A percentile compares a stretch with the other conserved stretches of the same genome.
Evolutionary conservation across 2,888 invertebrate genomes (phyloP).

Genomic region (Heliconius erato): DNA sequence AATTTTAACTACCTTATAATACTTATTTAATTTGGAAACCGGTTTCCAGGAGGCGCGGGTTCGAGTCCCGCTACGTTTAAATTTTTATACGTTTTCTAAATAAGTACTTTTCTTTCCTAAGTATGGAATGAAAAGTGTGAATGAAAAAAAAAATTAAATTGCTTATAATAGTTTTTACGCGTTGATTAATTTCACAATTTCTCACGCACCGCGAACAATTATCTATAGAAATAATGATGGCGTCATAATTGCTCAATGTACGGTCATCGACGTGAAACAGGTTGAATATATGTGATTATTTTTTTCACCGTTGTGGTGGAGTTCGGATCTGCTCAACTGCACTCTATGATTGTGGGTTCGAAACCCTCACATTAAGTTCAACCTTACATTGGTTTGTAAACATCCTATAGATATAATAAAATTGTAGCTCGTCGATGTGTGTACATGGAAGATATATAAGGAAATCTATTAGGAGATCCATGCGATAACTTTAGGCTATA

Average conservation of each 20-base stretch:
- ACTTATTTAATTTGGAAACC: too few relatives aligned
- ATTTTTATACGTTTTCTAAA: too few relatives aligned
- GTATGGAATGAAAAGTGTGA: too few relatives aligned
- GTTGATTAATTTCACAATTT: conserved; percentile 39
- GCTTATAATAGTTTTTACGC: conserved; percentile 23
- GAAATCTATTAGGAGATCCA: too few relatives aligned
- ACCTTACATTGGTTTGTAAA: neutral
- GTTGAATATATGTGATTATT: neutral
- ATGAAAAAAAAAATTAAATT: too few relatives aligned
- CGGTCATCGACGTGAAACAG: neutral
- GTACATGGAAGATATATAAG: too few relatives aligned
- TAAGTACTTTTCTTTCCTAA: too few relatives aligned
- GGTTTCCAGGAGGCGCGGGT: too few relatives aligned
- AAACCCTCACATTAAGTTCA: too few relatives aligned
- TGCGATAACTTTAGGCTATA: too few relatives aligned
- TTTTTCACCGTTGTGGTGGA: neutral
- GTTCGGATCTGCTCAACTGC: neutral
- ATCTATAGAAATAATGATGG: conserved; percentile 9
- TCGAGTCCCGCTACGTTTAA: too few relatives aligned
- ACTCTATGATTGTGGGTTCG: neutral
- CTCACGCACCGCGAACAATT: conserved; percentile 37
- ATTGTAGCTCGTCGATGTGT: too few relatives aligned
- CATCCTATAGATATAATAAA: neutral
- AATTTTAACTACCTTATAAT: neutral
- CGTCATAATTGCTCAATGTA: conserved; percentile 29